These are phyloP conservation scores for Hydropsyche tenuis DNA, from an alignment of 1,140 invertebrate species.

Conservation along the genomic window DNA sequence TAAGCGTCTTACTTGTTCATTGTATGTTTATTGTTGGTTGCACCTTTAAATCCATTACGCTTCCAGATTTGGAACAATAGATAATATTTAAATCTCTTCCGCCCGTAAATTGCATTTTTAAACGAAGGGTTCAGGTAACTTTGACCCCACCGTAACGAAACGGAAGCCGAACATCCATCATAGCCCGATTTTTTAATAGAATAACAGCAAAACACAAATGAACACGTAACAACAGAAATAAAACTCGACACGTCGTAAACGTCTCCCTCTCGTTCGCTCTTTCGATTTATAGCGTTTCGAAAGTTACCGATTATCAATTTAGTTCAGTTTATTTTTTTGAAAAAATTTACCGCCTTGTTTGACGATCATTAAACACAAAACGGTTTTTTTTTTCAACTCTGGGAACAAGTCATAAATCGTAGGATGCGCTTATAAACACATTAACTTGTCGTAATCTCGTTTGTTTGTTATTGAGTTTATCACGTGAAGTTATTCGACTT, in stretches of 20 bases:
- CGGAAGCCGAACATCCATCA: not conserved
- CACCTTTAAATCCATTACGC: not conserved
- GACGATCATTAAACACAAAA: not conserved
- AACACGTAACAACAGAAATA: no score
- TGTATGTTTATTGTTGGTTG: no score
- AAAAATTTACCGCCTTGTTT: slow-evolving; percentile 8
- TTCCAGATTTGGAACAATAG: slow-evolving; percentile 4
- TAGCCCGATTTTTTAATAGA: not conserved
- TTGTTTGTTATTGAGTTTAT: slow-evolving; percentile 21
- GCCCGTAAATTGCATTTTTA: slow-evolving; percentile 1
- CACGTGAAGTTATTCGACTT: not conserved
- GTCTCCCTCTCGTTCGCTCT: no score
- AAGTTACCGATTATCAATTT: no score
- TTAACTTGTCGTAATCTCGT: slow-evolving; percentile 17
- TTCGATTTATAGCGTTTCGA: no score
- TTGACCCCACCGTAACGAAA: not conserved
- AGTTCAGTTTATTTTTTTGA: not conserved
- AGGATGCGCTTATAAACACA: slow-evolving; percentile 18
- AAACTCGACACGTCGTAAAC: no score
- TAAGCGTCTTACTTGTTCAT: no score
- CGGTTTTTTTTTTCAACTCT: not conserved
- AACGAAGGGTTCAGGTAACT: not conserved
- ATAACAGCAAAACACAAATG: no score
- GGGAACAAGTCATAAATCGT: not conserved
- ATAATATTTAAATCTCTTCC: slow-evolving; percentile 13